phyloP scores from a whole-genome alignment of 2,888 invertebrate genomes.

The Pseudolycoriella hygida region DNA sequence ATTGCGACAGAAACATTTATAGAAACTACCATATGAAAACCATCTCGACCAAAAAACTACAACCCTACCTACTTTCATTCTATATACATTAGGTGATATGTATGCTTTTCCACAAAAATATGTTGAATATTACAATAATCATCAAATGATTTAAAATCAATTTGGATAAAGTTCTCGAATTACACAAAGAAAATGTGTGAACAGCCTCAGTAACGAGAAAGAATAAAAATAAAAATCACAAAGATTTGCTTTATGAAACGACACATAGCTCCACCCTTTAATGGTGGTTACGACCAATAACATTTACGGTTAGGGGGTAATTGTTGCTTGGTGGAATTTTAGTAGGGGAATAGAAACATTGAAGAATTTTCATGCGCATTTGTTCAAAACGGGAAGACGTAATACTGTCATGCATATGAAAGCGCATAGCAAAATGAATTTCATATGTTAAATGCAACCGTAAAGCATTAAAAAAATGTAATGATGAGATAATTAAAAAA shows the following conservation, averaged over 20 bases:
- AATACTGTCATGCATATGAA: no score
- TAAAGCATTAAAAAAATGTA: no score
- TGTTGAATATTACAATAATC: conserved; percentile 7
- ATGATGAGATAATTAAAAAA: no score
- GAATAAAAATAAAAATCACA: background rate
- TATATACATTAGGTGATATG: no score
- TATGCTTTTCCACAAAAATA: conserved; percentile 1
- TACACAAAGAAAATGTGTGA: conserved; percentile 1
- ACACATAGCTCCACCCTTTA: conserved; percentile 6
- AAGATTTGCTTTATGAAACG: background rate
- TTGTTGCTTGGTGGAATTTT: background rate
- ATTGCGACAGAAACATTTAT: no score
- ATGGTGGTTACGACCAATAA: conserved; percentile 7
- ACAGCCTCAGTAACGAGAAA: background rate
- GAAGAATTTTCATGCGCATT: background rate
- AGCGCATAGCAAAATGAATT: no score
- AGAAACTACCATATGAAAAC: no score
- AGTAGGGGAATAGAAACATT: background rate
- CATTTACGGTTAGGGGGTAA: conserved; percentile 1
- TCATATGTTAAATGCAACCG: no score
- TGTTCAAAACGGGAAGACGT: no score
- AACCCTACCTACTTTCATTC: no score
- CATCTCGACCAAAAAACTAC: no score
- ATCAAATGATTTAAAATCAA: conserved; percentile 8
- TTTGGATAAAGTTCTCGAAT: conserved; percentile 5